A percentile compares a stretch with the other conserved stretches of the same genome.
These are phyloP conservation scores for Zaprionus lineosus DNA, from an alignment of 2,888 invertebrate genomes.

Conservation along the genomic window DNA sequence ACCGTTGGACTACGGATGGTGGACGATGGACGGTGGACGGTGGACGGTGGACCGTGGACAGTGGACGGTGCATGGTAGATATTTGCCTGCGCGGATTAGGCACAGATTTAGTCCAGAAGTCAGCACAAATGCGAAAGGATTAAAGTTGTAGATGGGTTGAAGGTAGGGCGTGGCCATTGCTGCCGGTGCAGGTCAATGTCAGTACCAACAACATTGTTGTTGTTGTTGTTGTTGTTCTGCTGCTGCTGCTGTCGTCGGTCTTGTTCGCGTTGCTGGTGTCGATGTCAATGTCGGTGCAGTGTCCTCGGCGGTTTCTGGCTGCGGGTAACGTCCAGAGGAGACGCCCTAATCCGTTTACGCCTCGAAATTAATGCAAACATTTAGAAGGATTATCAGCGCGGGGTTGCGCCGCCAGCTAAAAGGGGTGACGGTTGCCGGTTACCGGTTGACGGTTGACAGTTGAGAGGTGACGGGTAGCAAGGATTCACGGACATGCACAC, in stretches of 20 bases:
- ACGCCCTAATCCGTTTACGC: constrained; percentile 76
- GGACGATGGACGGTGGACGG: too few relatives aligned
- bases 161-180: constrained; percentile 20
- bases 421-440: too few relatives aligned
- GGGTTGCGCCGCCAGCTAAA: constrained; percentile 34
- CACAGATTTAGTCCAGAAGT: constrained; percentile 59
- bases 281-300: constrained; percentile 35
- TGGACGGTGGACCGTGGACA: too few relatives aligned
- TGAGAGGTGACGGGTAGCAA: too few relatives aligned
- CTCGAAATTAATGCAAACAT: constrained; percentile 75
- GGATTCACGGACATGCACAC: too few relatives aligned
- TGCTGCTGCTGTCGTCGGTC: constrained; percentile 29
- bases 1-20: too few relatives aligned
- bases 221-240: too few relatives aligned
- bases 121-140: constrained; percentile 74
- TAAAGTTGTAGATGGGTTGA: constrained; percentile 31
- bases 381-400: constrained; percentile 74
- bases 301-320: constrained; percentile 61
- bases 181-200: constrained; percentile 26
- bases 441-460: too few relatives aligned
- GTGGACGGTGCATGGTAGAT: too few relatives aligned
- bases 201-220: too few relatives aligned
- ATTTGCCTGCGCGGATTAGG: constrained; percentile 48
- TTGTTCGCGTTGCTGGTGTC: too few relatives aligned
- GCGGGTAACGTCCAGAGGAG: constrained; percentile 64